Evolutionary conservation across 2,888 invertebrate species (phyloP), one percentile per base, ranked within the genome.

Genomic region (Diloba caeruleocephala): DNA sequence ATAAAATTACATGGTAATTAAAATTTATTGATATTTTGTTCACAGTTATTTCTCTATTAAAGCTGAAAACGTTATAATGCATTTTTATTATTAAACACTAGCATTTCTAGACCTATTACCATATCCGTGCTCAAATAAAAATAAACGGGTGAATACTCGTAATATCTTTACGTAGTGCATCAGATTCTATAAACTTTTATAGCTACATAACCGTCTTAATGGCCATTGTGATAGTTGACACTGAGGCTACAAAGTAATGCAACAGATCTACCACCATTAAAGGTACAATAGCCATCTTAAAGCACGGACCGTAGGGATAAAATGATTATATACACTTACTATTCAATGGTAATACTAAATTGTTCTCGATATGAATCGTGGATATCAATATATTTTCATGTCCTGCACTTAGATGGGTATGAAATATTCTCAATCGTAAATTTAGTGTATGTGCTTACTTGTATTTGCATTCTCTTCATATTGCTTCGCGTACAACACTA

Each of bases 121-220:
- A 38, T 38, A 58, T 25, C 34, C 51, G 42, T 25, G 14, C 15
- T 26, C 4, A 13, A 44, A 44, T 34, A 34, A 63, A 43, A 43
- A 60, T 25, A 65, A 65, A 66, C 0, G 28, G 10, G 17, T 10
- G 10, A 19, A 19, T 31, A 9, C 7, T 21, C 19, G 26, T 10
- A 29, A 3, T 3, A 13, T 8, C 21, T 45, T 44, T 46, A 41
- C 36, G 53, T 50, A 57, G 32, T 41, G 53, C 45, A 60, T 31
- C 42, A 26, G 44, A 45, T 58, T 59, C 51, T 56, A 68, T 63
- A 68, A 71, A 68, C 15, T 52, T 55, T 56, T 62, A 68, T 46
- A 23, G 46, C 46, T 34, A 50, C 72, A 71, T 72, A 63, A 50
- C 26, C 12, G 14, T 32, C 49, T 55, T 69, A 62, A 66, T 66